Evolutionary conservation across 2,888 invertebrate genomes (phyloP).

Genomic region (Phaedon cochleariae): DNA sequence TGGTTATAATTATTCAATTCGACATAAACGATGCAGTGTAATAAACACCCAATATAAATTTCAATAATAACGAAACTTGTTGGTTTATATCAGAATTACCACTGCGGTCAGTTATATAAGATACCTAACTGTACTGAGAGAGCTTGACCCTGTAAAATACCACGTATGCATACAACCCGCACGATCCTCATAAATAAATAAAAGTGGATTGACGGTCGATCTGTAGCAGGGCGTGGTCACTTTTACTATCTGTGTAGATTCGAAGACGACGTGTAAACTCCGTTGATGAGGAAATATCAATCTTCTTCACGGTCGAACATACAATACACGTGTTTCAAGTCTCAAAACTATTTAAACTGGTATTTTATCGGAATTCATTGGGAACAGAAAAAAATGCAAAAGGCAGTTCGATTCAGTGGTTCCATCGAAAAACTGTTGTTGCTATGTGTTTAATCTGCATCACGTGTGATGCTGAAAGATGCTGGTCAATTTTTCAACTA

Average conservation of each 20-base stretch:
- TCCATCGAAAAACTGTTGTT: too few species aligned
- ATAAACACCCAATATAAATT: background rate
- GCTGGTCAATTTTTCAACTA: too few species aligned
- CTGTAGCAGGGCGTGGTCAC: slow-evolving; percentile 48
- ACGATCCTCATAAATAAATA: slow-evolving; percentile 42
- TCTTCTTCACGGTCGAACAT: too few species aligned
- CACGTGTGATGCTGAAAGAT: too few species aligned
- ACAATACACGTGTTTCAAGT: too few species aligned
- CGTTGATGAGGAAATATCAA: background rate
- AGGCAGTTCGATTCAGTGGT: too few species aligned
- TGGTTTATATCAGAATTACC: background rate
- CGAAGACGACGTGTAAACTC: background rate
- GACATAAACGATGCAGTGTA: too few species aligned
- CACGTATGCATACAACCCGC: slow-evolving; percentile 35
- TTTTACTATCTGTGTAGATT: slow-evolving; percentile 46
- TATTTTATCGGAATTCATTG: too few species aligned
- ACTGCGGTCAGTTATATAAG: slow-evolving; percentile 15
- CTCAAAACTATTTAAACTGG: too few species aligned
- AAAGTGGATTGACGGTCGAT: slow-evolving; percentile 45
- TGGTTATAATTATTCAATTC: too few species aligned
- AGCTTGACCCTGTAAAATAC: slow-evolving; percentile 23
- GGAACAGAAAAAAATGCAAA: too few species aligned
- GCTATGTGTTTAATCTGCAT: too few species aligned
- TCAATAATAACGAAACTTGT: background rate
- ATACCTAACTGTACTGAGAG: slow-evolving; percentile 15